A percentile compares a stretch with the other conserved stretches of the same genome.
phyloP scores from a whole-genome alignment of 2,113 vertebrate species.

The Caloenas nicobarica region DNA sequence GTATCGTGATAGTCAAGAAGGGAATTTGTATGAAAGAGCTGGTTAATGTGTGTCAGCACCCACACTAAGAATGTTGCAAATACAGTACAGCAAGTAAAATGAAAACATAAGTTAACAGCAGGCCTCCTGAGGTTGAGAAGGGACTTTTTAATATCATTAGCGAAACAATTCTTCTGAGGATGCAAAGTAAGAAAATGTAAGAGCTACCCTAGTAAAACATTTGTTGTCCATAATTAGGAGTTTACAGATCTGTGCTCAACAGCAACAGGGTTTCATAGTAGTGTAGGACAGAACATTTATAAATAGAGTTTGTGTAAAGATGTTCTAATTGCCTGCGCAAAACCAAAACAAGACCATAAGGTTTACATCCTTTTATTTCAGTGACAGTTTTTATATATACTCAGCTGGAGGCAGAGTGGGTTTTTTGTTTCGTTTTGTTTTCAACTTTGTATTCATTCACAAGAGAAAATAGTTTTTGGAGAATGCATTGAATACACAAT shows the following conservation, averaged over 20 bases:
- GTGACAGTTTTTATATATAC: not conserved
- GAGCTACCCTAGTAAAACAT: not conserved
- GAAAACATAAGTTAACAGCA: not conserved
- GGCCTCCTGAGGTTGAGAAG: not conserved
- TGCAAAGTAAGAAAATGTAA: not conserved
- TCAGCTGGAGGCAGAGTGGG: not conserved
- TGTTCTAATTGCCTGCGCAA: not conserved
- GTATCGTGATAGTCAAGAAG: not conserved
- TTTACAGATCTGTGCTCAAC: not conserved
- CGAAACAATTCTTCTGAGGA: not conserved
- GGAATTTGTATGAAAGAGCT: not conserved
- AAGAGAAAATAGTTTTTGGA: not conserved
- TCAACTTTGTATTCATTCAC: not conserved
- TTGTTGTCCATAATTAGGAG: not conserved
- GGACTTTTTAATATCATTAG: not conserved
- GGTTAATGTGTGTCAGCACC: not conserved
- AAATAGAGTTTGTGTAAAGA: not conserved
- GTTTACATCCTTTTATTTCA: not conserved
- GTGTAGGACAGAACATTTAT: not conserved
- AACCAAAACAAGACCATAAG: not conserved
- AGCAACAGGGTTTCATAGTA: not conserved
- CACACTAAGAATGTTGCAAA: not conserved
- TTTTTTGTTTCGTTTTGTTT: not conserved
- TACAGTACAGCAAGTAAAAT: not conserved
- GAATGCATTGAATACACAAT: not conserved